Percentiles rank a stretch among this genome's conserved stretches.
These are phyloP conservation scores for Lucilia cuprina DNA, from an alignment of 1,140 invertebrate genomes.

Conservation along the genomic window DNA sequence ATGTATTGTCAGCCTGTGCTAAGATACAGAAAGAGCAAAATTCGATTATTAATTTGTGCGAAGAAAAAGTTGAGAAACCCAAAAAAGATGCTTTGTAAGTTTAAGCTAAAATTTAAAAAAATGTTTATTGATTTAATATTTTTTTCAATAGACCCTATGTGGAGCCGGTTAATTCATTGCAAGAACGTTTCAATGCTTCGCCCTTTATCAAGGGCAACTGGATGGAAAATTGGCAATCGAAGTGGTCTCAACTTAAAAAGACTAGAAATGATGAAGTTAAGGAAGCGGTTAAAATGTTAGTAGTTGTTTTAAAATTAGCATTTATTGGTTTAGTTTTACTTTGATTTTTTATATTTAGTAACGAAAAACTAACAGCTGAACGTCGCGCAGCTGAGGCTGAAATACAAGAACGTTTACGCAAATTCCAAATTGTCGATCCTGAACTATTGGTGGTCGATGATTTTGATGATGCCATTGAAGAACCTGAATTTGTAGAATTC, in stretches of 20 bases:
- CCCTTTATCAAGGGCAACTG: slow-evolving; percentile 40
- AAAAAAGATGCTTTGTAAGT: slow-evolving; percentile 26
- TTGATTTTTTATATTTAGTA: background rate
- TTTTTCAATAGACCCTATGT: slow-evolving; percentile 36
- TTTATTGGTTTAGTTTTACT: background rate
- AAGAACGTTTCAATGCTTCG: slow-evolving; percentile 37
- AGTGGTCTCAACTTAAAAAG: slow-evolving; percentile 37
- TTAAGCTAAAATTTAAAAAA: too few species aligned
- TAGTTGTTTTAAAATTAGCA: background rate
- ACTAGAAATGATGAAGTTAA: slow-evolving; percentile 34
- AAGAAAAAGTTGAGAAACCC: background rate
- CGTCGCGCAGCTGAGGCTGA: slow-evolving; percentile 37
- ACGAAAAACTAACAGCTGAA: slow-evolving; percentile 23
- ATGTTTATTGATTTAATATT: too few species aligned
- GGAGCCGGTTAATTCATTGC: slow-evolving; percentile 42
- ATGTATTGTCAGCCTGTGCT: slow-evolving; percentile 37
- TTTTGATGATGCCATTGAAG: slow-evolving; percentile 57
- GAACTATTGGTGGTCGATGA: slow-evolving; percentile 40
- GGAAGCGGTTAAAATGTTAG: slow-evolving; percentile 38
- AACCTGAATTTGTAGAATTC: slow-evolving; percentile 64
- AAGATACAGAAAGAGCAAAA: slow-evolving; percentile 29
- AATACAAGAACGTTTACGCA: slow-evolving; percentile 37
- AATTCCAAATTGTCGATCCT: slow-evolving; percentile 40
- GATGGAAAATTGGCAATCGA: slow-evolving; percentile 37
- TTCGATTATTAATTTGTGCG: background rate